Evolutionary conservation across 1,140 invertebrate genomes (phyloP).

Genomic region (Drosophila gunungcola): DNA sequence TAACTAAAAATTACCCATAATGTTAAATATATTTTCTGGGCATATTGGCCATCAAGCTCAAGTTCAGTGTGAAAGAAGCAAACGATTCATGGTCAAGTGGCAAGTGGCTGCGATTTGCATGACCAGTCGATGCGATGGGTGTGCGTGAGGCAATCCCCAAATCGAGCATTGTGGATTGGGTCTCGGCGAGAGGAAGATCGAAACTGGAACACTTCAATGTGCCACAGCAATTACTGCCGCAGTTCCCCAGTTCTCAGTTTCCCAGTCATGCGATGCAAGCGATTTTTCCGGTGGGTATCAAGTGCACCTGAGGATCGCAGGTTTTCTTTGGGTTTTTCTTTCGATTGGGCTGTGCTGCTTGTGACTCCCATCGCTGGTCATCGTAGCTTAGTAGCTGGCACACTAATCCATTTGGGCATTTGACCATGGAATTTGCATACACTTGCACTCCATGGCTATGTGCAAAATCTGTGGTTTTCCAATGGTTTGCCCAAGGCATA

Average conservation of each 20-base stretch:
- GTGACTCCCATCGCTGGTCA: conserved; percentile 16
- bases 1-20: too few species aligned
- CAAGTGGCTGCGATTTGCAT: conserved; percentile 70
- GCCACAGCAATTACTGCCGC: conserved; percentile 45
- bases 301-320: conserved; percentile 12
- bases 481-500: conserved; percentile 14
- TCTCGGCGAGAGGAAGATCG: conserved; percentile 50
- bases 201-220: conserved; percentile 61
- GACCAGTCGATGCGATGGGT: conserved; percentile 64
- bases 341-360: conserved; percentile 13
- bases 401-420: conserved; percentile 73
- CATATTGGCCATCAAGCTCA: conserved; percentile 43
- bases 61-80: conserved; percentile 29
- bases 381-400: conserved; percentile 43
- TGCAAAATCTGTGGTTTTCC: conserved; percentile 37
- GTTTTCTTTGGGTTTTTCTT: conserved; percentile 21
- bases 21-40: background rate
- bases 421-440: conserved; percentile 76
- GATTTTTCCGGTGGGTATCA: conserved; percentile 51
- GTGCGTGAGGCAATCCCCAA: conserved; percentile 59
- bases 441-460: conserved; percentile 27
- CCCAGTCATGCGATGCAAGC: conserved; percentile 63
- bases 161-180: conserved; percentile 31
- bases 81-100: conserved; percentile 49
- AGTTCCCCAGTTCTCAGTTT: conserved; percentile 24